Conservation (phyloP, 1,140 invertebrate species). For the Tetramorium simillimum region DNA sequence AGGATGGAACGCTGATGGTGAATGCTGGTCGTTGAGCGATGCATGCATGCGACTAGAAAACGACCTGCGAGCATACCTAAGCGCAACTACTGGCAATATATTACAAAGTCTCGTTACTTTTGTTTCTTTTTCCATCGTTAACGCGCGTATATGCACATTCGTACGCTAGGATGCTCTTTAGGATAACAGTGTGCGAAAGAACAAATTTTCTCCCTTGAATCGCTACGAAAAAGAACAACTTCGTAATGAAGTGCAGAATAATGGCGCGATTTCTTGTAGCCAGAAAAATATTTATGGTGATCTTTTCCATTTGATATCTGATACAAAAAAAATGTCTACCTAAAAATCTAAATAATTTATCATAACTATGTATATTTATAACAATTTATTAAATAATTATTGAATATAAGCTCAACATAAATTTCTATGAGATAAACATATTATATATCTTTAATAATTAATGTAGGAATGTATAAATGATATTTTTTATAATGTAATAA, state of each 20-base stretch:
- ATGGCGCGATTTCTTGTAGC: not conserved
- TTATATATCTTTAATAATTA: not conserved
- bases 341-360: not conserved
- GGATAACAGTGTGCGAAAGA: constrained; percentile 35
- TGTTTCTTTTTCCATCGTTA: constrained; percentile 75
- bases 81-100: constrained; percentile 70
- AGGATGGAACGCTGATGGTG: not conserved
- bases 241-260: constrained; percentile 31
- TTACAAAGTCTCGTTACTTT: constrained; percentile 73
- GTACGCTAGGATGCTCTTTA: not conserved
- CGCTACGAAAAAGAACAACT: constrained; percentile 16
- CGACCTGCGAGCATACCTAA: constrained; percentile 50
- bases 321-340: not conserved
- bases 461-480: not conserved
- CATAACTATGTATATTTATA: not conserved
- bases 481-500: not conserved
- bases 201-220: constrained; percentile 42
- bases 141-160: constrained; percentile 47
- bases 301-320: not conserved
- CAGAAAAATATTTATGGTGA: not conserved
- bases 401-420: not conserved
- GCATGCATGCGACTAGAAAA: constrained; percentile 45
- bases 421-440: not conserved
- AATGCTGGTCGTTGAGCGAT: constrained; percentile 25
- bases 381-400: not conserved